Conservation (phyloP, 1,140 invertebrate genomes). For the Steinernema khuongi region DNA sequence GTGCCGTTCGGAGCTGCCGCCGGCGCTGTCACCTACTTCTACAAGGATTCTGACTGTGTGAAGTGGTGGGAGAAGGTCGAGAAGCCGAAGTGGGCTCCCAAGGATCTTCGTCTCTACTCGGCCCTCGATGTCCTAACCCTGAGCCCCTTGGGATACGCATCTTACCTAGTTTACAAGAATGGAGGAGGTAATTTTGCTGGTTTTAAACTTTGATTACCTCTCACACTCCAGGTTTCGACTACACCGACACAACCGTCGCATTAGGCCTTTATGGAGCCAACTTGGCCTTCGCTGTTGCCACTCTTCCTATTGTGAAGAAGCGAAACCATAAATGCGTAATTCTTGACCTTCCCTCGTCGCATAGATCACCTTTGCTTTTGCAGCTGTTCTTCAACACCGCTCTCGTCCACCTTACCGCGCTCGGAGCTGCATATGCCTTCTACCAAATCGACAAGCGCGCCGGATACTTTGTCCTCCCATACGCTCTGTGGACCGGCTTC, state of each 20-base stretch:
- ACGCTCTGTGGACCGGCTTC: slow-evolving; percentile 49
- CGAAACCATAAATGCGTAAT: slow-evolving; percentile 43
- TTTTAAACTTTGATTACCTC: background rate
- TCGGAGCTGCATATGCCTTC: slow-evolving; percentile 47
- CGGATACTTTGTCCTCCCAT: slow-evolving; percentile 43
- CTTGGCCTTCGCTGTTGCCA: slow-evolving; percentile 32
- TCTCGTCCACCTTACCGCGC: slow-evolving; percentile 41
- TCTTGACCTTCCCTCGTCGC: background rate
- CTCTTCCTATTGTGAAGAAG: slow-evolving; percentile 47
- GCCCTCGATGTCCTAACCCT: slow-evolving; percentile 42
- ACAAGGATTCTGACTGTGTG: slow-evolving; percentile 35
- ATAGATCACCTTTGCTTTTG: slow-evolving; percentile 16
- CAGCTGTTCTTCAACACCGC: slow-evolving; percentile 44
- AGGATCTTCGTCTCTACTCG: slow-evolving; percentile 37
- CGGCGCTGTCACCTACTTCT: slow-evolving; percentile 34
- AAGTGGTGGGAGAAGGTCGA: slow-evolving; percentile 36
- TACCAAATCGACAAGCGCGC: slow-evolving; percentile 56
- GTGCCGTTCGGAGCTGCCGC: slow-evolving; percentile 41
- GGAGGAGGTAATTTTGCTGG: slow-evolving; percentile 45
- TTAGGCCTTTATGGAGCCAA: slow-evolving; percentile 52
- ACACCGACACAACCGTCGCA: slow-evolving; percentile 53
- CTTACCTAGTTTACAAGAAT: slow-evolving; percentile 57
- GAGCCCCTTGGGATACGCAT: slow-evolving; percentile 52
- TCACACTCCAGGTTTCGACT: slow-evolving; percentile 49
- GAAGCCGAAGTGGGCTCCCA: slow-evolving; percentile 45